Percentiles rank a stretch among this genome's conserved stretches.
Evolutionary conservation across 2,888 invertebrate species (phyloP).

Genomic region (Dorcus parallelipipedus): DNA sequence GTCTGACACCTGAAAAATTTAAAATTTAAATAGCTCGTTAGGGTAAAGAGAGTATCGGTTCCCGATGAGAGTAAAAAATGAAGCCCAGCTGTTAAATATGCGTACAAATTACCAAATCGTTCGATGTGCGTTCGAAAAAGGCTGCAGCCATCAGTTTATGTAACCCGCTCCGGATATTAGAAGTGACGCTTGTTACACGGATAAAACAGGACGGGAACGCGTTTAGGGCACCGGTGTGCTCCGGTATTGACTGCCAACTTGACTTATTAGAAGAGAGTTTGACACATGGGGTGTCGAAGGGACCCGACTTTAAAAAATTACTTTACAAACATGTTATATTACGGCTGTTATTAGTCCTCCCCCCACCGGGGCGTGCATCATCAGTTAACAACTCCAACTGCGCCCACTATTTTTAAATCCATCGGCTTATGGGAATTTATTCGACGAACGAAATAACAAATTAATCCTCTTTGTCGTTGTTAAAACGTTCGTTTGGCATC

Average conservation of each 20-base stretch:
- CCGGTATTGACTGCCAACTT: constrained; percentile 38
- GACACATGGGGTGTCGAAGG: constrained; percentile 48
- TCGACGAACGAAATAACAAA: no score
- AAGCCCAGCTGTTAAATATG: neutral
- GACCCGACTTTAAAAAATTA: constrained; percentile 44
- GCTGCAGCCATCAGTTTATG: constrained; percentile 1
- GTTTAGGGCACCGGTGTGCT: constrained; percentile 32
- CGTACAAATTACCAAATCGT: constrained; percentile 1
- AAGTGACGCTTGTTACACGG: constrained; percentile 9
- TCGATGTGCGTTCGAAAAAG: neutral
- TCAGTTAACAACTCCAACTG: constrained; percentile 13
- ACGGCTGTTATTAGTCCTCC: constrained; percentile 18
- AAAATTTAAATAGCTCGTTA: no score
- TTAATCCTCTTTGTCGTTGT: no score
- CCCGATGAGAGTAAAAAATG: neutral
- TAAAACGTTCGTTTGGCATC: no score
- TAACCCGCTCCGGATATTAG: constrained; percentile 13
- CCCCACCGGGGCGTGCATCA: constrained; percentile 4
- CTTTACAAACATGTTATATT: constrained; percentile 40
- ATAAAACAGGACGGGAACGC: constrained; percentile 6
- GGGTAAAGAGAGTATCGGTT: no score
- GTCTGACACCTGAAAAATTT: no score
- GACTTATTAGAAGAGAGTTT: constrained; percentile 47
- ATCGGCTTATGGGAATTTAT: no score
- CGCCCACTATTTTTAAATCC: constrained; percentile 13